phyloP scores from a whole-genome alignment of 2,797 vertebrate genomes.

The Tangara arthus region DNA sequence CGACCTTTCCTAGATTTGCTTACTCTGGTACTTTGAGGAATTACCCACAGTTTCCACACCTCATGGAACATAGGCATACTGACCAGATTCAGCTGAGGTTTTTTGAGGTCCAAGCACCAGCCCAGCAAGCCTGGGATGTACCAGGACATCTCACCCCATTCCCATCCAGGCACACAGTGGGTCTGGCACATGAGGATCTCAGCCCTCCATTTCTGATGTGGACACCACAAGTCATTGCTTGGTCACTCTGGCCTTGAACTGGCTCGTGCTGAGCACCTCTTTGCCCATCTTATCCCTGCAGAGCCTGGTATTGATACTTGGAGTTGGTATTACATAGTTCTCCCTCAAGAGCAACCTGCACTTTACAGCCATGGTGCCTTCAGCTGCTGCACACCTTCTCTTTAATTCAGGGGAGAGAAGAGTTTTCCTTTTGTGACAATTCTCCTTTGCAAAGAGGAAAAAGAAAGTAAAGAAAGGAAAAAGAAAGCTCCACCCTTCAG shows the following conservation, averaged over 20 bases:
- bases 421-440: not conserved
- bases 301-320: not conserved
- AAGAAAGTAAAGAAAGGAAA: not conserved
- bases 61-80: not conserved
- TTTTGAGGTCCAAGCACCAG: not conserved
- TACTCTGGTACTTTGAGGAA: not conserved
- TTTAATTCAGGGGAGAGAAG: not conserved
- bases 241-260: not conserved
- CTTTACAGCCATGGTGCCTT: not conserved
- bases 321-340: not conserved
- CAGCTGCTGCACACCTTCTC: fast-evolving
- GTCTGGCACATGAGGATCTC: not conserved
- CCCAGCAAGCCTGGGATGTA: not conserved
- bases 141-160: fast-evolving
- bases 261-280: not conserved
- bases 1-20: not conserved
- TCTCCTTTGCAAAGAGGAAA: not conserved
- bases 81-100: fast-evolving
- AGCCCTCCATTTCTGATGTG: not conserved
- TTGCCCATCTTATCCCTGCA: not conserved
- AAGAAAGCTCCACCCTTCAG: not conserved
- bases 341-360: not conserved
- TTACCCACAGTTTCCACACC: not conserved
- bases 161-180: not conserved
- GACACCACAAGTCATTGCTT: not conserved